Conservation (phyloP, 1,140 invertebrate species). For the Drosophila subobscura region DNA sequence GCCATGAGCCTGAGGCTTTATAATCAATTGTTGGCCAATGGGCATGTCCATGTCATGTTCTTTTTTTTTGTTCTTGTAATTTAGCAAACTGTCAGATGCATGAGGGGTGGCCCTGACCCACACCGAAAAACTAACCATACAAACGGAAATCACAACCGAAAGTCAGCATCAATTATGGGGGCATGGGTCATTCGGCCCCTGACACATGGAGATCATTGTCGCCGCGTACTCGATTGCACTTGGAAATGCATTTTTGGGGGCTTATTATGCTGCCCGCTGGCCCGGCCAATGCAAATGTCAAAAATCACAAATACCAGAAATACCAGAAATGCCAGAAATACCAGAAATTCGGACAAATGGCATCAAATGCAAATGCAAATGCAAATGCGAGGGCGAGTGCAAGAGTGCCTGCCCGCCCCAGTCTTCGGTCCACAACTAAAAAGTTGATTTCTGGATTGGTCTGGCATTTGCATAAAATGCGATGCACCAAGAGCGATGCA, state of each 20-base stretch:
- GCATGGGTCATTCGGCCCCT: not conserved
- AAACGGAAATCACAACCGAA: constrained; percentile 34
- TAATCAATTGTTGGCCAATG: constrained; percentile 12
- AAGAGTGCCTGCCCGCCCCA: constrained; percentile 7
- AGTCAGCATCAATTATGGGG: constrained; percentile 14
- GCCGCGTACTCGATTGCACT: constrained; percentile 28
- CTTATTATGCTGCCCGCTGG: constrained; percentile 14
- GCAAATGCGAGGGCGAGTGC: constrained; percentile 39
- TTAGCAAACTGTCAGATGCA: constrained; percentile 29
- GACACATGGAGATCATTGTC: constrained; percentile 38
- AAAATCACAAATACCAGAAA: not conserved
- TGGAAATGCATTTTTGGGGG: constrained; percentile 35
- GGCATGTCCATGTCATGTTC: too few relatives aligned
- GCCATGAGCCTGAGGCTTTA: too few relatives aligned
- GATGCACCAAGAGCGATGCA: constrained; percentile 21
- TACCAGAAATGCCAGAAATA: too few relatives aligned
- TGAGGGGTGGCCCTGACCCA: not conserved
- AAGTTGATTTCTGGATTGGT: constrained; percentile 57
- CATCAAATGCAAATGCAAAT: constrained; percentile 32
- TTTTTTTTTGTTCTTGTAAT: constrained; percentile 2
- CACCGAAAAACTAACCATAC: constrained; percentile 6
- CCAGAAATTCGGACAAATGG: too few relatives aligned
- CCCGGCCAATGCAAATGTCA: constrained; percentile 31
- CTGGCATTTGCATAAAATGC: constrained; percentile 70
- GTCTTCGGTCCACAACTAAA: constrained; percentile 47